Base-by-base conservation (phyloP, 1,140 invertebrate species). In the Megalopta genalis region DNA sequence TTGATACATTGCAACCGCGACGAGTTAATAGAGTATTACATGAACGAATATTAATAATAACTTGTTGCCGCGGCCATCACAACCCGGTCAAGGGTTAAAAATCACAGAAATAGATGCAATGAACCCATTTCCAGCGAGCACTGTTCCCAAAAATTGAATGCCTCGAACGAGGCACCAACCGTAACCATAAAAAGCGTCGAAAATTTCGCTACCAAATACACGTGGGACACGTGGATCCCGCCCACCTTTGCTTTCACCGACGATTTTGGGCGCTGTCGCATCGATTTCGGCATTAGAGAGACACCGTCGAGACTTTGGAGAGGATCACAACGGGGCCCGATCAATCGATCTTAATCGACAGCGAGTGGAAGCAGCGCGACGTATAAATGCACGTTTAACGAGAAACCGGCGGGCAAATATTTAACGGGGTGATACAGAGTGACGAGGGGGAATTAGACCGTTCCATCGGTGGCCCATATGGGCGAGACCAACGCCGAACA, bases 391-490 rank as follows among this genome's bases (percentile, higher is more conserved):
- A 8, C 49, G 54, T 81, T 85, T 73, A 80, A 49, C 62, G 72
- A 59, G 60, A 32, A 64, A n/a, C n/a, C 49, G 54, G 57, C 77
- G 46, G 46, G 57, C 59, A 73, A 77, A 80, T 73, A 77, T 85
- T 79, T 81, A 60, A 62, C 65, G 69, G 64, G 27, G 68, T 32
- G 73, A 81, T 60, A 73, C 71, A 71, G 32, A 32, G 74, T 62
- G 68, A 64, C 65, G 6, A 78, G 71, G 68, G 77, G 60, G 69
- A 46, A 32, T 42, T 46, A 59, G 68, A 80, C 68, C 67, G 71
- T 62, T 63, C 32, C 42, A 52, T 46, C 62, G 77, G 21, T 57
- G 54, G 54, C 18, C 86, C 86, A 87, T 87, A 87, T 87, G 86
- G 86, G 66, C 71, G 32, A 32, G 32, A 32, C 32, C 32, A 4